Base-by-base conservation (phyloP, 2,888 invertebrate species). In the Tetranychus piercei region DNA sequence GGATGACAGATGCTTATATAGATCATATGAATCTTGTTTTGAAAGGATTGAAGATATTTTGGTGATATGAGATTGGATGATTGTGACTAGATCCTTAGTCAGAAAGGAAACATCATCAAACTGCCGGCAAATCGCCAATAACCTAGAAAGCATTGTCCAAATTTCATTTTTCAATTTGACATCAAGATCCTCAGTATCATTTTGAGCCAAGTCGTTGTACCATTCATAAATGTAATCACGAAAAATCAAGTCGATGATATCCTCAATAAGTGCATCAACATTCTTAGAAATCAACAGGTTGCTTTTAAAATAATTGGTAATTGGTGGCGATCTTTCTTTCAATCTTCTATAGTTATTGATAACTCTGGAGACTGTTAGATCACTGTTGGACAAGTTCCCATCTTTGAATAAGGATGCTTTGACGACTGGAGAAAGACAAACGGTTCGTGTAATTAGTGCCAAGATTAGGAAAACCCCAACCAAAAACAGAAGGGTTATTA, bases 41-140 rank as follows among this genome's bases (percentile, higher is more conserved):
- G 88, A 11, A 90, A 88, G 80, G 89, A 87, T 78, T 91, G 85
- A 66, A 6, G 66, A 77, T 76, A 92, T 90, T 80, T 89, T 88
- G 81, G 91, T 91, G 84, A 93, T 90, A 85, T 94, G 93, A 76
- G 87, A 87, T 15, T 90, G 90, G 44, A 92, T 87, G 81, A 88
- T 89, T 77, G 87, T 87, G 2, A 91, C 88, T 85, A 92, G 88
- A 81, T 90, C 91, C 80, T 87, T 88, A 3, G 92, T 91, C 75
- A 92, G 86, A 74, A 93, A 84, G 82, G 90, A 90, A 74, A 91
- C 88, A 76, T 89, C 88, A 84, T 93, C 92, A 69, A 93, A 86
- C 80, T 88, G 87, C 8, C 87, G 84, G 66, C 91, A 83, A 79
- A 90, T 86, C 76, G 89, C 88, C 80, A 89, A 88, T 70, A 92